Conservation (phyloP, 2,797 vertebrate species). For the Cygnus olor region DNA sequence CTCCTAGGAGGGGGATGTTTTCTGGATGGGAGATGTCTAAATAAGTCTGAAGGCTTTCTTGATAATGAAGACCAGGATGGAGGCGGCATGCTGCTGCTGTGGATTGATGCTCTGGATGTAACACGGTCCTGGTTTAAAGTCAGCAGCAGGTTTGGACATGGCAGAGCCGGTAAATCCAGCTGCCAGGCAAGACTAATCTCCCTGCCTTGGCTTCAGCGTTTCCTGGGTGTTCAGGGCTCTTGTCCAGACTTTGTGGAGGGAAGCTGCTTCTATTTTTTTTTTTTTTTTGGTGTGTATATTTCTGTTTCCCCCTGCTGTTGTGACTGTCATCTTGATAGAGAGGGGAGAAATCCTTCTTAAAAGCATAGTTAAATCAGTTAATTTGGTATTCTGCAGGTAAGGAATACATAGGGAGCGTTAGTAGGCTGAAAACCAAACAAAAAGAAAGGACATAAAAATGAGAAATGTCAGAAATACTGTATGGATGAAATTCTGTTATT, state of each 20-base stretch:
- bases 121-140: neutral
- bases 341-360: neutral
- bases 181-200: neutral
- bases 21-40: neutral
- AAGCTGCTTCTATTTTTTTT: neutral
- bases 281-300: neutral
- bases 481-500: constrained; percentile 21
- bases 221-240: neutral
- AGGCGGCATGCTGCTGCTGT: neutral
- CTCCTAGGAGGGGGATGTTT: neutral
- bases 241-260: neutral
- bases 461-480: neutral
- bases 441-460: constrained; percentile 26
- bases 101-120: neutral
- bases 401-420: neutral
- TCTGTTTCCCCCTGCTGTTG: neutral
- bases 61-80: neutral
- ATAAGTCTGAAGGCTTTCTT: neutral
- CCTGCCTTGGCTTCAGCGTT: accelerated
- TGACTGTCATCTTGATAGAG: neutral
- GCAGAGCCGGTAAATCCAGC: neutral
- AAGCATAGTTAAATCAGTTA: neutral
- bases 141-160: neutral
- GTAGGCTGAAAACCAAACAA: neutral
- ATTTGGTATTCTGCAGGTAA: neutral